These are phyloP conservation scores for Xanthia icteritia DNA, from an alignment of 2,888 invertebrate species.

Conservation along the genomic window DNA sequence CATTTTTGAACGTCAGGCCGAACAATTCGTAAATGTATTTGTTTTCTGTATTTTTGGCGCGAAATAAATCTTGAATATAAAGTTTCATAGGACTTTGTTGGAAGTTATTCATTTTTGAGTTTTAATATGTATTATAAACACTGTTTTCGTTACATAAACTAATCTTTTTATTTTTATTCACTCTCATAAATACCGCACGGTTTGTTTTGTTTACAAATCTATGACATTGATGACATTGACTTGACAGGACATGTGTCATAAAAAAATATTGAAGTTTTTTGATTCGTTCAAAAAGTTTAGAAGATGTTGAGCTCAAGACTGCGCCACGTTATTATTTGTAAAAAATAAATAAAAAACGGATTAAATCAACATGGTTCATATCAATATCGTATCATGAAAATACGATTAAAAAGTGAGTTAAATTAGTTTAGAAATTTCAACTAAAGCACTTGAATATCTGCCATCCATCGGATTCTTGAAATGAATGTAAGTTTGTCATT, in stretches of 20 bases:
- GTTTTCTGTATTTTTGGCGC: constrained; percentile 79
- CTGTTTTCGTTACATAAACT: constrained; percentile 9
- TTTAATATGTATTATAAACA: background rate
- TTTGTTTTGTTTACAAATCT: constrained; percentile 29
- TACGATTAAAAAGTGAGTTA: background rate
- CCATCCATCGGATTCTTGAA: background rate
- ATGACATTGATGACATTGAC: constrained; percentile 19
- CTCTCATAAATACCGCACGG: background rate
- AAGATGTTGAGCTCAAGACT: background rate
- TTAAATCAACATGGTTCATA: background rate
- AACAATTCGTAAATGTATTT: constrained; percentile 85
- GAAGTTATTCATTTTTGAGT: constrained; percentile 65
- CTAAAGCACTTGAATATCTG: background rate
- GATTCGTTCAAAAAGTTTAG: constrained; percentile 35
- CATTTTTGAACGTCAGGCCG: constrained; percentile 82
- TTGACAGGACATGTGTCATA: background rate
- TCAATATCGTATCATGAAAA: background rate
- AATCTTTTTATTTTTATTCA: background rate
- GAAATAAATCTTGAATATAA: constrained; percentile 86
- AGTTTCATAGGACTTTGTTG: constrained; percentile 82
- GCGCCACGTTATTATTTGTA: too few relatives aligned
- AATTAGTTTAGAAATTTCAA: background rate
- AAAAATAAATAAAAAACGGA: too few relatives aligned
- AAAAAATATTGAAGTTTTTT: constrained; percentile 7
- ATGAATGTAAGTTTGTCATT: background rate